phyloP scores from a whole-genome alignment of 2,888 invertebrate genomes.

The Tholera decimalis region DNA sequence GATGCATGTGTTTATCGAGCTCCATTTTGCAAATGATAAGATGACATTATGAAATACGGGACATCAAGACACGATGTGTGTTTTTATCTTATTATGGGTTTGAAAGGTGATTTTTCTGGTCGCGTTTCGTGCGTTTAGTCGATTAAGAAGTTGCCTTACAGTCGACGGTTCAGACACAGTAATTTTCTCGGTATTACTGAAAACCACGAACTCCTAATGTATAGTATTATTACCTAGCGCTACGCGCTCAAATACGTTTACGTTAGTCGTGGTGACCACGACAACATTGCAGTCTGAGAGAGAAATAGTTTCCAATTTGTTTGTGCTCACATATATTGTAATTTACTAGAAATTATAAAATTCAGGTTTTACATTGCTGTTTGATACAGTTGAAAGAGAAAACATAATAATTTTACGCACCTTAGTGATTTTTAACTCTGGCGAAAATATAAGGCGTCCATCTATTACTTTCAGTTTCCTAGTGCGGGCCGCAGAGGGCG shows the following conservation, averaged over 20 bases:
- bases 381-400: conserved; percentile 1
- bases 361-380: background rate
- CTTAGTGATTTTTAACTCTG: conserved; percentile 69
- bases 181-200: conserved; percentile 27
- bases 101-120: background rate
- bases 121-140: conserved; percentile 3
- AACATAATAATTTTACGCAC: conserved; percentile 31
- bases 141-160: conserved; percentile 19
- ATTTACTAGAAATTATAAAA: background rate
- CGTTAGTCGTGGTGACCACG: conserved; percentile 1
- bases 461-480: conserved; percentile 80
- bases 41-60: conserved; percentile 73
- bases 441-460: conserved; percentile 74
- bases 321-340: conserved; percentile 2
- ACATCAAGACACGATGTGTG: conserved; percentile 59
- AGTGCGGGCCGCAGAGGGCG: conserved; percentile 66
- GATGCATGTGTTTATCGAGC: conserved; percentile 72
- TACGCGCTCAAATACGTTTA: conserved; percentile 18
- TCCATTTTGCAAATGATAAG: conserved; percentile 73
- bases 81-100: conserved; percentile 8
- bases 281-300: conserved; percentile 2
- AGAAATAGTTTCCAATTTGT: conserved; percentile 37
- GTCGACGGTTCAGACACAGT: conserved; percentile 16
- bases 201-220: conserved; percentile 31
- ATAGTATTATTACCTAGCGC: conserved; percentile 18